Percentiles rank a stretch among this genome's conserved stretches.
Conservation (phyloP, 2,113 vertebrate species). For the Aegithalos caudatus region DNA sequence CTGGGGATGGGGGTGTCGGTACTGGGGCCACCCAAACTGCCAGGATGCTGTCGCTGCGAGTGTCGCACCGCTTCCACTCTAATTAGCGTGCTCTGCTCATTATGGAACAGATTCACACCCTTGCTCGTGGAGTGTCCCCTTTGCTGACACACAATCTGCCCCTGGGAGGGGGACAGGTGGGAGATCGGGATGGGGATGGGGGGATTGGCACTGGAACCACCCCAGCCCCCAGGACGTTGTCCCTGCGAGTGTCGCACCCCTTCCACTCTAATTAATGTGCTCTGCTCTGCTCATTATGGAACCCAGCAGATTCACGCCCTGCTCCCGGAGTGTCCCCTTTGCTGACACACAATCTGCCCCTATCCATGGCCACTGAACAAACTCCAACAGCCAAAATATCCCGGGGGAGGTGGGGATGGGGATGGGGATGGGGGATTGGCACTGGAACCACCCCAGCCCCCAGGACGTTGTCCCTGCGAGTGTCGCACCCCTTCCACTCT, state of each 20-base stretch:
- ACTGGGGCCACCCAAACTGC: neutral
- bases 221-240: too few species aligned
- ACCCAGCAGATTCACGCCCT: rapidly evolving
- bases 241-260: too few species aligned
- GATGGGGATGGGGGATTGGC: too few species aligned
- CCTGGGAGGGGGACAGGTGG: too few species aligned
- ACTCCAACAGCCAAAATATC: neutral
- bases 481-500: neutral
- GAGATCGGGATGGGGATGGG: too few species aligned
- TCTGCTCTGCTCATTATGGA: neutral
- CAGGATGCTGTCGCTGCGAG: neutral
- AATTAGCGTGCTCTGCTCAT: neutral
- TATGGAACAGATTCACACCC: neutral
- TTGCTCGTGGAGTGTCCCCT: too few species aligned
- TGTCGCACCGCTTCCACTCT: neutral
- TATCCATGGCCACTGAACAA: rapidly evolving
- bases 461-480: neutral
- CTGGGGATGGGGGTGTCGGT: too few species aligned
- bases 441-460: neutral
- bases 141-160: rapidly evolving
- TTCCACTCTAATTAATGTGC: neutral
- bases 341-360: neutral
- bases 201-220: too few species aligned
- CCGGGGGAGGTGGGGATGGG: neutral
- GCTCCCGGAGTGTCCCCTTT: neutral